phyloP scores from a whole-genome alignment of 2,113 vertebrate species.

The Agelaius phoeniceus region DNA sequence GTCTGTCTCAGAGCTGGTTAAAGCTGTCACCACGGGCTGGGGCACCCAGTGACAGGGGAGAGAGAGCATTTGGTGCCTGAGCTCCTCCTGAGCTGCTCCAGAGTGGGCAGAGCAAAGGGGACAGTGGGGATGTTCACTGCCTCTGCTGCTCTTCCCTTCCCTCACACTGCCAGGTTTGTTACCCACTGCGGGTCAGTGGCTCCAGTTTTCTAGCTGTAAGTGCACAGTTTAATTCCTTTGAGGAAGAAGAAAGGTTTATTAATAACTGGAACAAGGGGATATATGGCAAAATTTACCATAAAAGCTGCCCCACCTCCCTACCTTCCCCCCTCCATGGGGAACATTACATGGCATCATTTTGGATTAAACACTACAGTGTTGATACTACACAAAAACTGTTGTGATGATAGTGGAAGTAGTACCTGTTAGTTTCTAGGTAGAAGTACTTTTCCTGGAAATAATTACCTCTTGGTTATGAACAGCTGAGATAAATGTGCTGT shows the following conservation, averaged over 20 bases:
- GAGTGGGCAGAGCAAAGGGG: neutral
- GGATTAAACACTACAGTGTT: neutral
- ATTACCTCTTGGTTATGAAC: slow-evolving; percentile 40
- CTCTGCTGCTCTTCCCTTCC: neutral
- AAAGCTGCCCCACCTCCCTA: neutral
- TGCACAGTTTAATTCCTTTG: neutral
- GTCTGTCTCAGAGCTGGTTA: neutral
- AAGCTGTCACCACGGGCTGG: neutral
- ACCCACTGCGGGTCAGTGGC: neutral
- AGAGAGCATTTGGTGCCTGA: neutral
- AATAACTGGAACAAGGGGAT: neutral
- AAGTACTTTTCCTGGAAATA: neutral
- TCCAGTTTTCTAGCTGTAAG: neutral
- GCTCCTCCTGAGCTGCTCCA: neutral
- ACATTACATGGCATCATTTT: neutral
- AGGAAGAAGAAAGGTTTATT: neutral
- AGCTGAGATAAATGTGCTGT: slow-evolving; percentile 46
- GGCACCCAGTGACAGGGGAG: neutral
- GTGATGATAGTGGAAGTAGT: neutral
- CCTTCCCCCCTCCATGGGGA: too few species aligned
- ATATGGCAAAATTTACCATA: neutral
- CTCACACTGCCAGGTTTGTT: neutral
- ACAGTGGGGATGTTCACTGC: neutral
- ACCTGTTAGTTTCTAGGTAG: neutral
- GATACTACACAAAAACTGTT: neutral